Evolutionary conservation across 2,797 vertebrate species (phyloP), one percentile per base, ranked within the genome.

Genomic region (Coreius guichenoti): DNA sequence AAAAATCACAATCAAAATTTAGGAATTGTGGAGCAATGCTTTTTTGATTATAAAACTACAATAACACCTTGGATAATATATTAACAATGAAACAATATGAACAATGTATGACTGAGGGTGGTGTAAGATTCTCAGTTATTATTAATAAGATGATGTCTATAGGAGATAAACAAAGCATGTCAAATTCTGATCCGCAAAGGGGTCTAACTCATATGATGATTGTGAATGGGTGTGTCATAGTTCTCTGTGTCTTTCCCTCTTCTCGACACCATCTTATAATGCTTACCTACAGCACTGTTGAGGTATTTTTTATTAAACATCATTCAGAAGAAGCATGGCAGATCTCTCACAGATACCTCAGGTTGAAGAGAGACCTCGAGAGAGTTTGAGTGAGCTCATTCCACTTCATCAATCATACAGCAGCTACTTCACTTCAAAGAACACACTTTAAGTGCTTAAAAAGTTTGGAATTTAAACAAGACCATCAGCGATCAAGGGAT

Each of bases 341-440:
- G 26, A 45, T 29, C 26, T 56, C 65, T 43, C 26, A 23, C 65
- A 58, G 26, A 70, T 47, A 47, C 43, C 45, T 80, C 78, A 80
- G 45, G 19, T 67, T 49, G 74, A 39, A 9, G 69, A 54, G 0
- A 85, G 68, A 65, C 76, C 54, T 58, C 12, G 75, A 61, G n/a
- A 26, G n/a, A 12, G 16, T 49, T 67, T 83, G 45, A 61, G 49
- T 56, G 80, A 74, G 49, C 72, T 84, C 74, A 68, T 78, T 87
- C 70, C 51, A 87, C 81, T 86, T 82, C 84, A 86, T 86, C 78
- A 86, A 67, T 51, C 86, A 87, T 75, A 61, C 81, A 75, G 78
- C 43, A 82, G 82, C 33, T 86, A 73, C 69, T 56, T 85, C 31
- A 69, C 86, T 87, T 89, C 86, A 87, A 87, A 86, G 70, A 86